Evolutionary conservation across 1,140 invertebrate species (phyloP).

Genomic region (Hypothenemus hampei): DNA sequence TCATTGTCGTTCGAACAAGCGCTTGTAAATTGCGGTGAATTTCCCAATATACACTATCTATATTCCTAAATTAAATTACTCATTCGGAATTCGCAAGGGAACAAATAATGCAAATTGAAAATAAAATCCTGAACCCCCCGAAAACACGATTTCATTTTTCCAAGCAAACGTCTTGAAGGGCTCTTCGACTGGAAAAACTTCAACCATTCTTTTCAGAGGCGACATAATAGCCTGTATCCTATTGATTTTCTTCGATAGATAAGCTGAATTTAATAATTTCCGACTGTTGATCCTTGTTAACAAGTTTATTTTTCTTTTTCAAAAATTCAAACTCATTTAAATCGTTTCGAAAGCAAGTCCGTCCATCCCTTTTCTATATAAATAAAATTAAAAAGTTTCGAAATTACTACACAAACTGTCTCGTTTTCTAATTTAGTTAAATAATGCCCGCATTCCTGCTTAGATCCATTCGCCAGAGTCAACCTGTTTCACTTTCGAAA

Average conservation of each 20-base stretch:
- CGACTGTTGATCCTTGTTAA: slow-evolving; percentile 4
- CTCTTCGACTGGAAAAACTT: slow-evolving; percentile 9
- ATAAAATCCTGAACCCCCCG: slow-evolving; percentile 11
- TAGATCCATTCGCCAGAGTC: not conserved
- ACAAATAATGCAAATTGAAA: slow-evolving; percentile 17
- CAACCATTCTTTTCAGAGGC: slow-evolving; percentile 13
- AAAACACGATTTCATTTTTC: slow-evolving; percentile 15
- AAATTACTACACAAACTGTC: slow-evolving; percentile 8
- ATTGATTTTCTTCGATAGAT: slow-evolving; percentile 20
- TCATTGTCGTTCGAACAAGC: too few species aligned
- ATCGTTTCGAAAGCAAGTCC: not conserved
- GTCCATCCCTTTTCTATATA: not conserved
- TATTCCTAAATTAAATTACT: slow-evolving; percentile 23
- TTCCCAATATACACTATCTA: too few species aligned
- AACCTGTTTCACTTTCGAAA: not conserved
- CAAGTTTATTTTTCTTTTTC: not conserved
- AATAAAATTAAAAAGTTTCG: slow-evolving; percentile 10
- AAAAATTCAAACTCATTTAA: too few species aligned
- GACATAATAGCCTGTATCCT: slow-evolving; percentile 20
- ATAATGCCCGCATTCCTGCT: slow-evolving; percentile 23
- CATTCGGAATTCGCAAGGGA: slow-evolving; percentile 4
- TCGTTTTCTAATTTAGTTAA: slow-evolving; percentile 18
- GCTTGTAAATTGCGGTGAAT: too few species aligned
- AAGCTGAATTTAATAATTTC: too few species aligned
- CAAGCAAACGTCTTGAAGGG: not conserved